A percentile compares a stretch with the other conserved stretches of the same genome.
Evolutionary conservation across 2,113 vertebrate species (phyloP).

Genomic region (Gorsachius goisagi): DNA sequence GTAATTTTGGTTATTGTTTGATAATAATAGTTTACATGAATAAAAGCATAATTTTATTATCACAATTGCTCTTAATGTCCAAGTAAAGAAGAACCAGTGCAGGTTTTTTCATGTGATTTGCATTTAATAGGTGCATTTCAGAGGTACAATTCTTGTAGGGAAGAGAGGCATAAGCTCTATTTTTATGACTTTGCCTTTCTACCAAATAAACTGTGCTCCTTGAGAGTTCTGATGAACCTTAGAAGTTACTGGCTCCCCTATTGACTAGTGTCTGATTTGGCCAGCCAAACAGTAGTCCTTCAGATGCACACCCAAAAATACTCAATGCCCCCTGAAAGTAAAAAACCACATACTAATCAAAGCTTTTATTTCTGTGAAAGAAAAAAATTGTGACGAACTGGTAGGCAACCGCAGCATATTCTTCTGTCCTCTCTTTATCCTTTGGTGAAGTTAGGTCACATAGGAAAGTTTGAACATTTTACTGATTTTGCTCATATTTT

Average conservation of each 20-base stretch:
- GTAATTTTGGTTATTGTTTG: background rate
- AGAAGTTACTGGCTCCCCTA: background rate
- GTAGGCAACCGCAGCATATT: fast-evolving
- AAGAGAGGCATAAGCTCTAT: background rate
- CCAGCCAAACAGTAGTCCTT: background rate
- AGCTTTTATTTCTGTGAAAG: background rate
- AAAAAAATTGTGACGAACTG: background rate
- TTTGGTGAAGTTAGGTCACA: background rate
- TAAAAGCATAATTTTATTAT: background rate
- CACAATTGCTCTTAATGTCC: background rate
- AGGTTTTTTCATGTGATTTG: background rate
- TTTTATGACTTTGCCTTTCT: background rate
- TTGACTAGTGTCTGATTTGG: background rate
- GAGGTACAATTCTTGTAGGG: background rate
- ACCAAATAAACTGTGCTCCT: background rate
- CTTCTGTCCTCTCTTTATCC: background rate
- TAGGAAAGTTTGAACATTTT: background rate
- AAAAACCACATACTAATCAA: background rate
- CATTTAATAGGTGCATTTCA: background rate
- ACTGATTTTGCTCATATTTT: background rate
- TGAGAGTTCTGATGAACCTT: background rate
- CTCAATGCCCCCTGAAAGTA: background rate
- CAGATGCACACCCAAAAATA: background rate
- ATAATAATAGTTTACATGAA: background rate
- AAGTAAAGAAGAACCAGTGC: background rate